A percentile compares a stretch with the other conserved stretches of the same genome.
Conservation (phyloP, 37 sponge, comb jelly and placozoan species). For the Diacarnus erythraeanus region DNA sequence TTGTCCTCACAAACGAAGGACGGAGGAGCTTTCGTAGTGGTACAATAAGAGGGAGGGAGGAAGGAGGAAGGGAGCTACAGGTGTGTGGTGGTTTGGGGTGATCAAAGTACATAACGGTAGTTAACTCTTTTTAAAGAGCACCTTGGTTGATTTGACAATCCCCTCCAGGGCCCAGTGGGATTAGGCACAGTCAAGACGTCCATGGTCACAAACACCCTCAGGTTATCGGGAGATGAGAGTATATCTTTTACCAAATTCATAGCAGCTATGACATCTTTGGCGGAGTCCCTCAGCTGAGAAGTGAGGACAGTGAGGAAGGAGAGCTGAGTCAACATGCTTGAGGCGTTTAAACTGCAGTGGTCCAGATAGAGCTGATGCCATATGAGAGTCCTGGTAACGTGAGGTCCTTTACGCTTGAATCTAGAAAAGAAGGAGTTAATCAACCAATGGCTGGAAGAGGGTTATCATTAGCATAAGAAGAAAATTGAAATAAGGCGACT, state of each 20-base stretch:
- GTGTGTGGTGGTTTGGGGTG: too few relatives aligned
- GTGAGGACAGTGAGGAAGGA: constrained; percentile 43
- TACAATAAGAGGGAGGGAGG: constrained; percentile 8
- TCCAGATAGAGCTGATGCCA: constrained; percentile 2
- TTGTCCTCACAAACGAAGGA: not conserved
- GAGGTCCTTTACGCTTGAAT: constrained; percentile 40
- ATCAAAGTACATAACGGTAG: too few relatives aligned
- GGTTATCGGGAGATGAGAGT: constrained; percentile 38
- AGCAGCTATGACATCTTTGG: constrained; percentile 43
- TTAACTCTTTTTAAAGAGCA: not conserved
- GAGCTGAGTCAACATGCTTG: constrained; percentile 63
- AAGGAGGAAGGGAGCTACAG: constrained; percentile 7
- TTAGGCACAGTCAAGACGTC: constrained; percentile 24
- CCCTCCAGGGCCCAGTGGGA: constrained; percentile 35
- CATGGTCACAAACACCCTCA: constrained; percentile 51
- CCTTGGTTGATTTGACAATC: constrained; percentile 14
- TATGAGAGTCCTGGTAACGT: constrained; percentile 20
- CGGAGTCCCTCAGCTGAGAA: constrained; percentile 22
- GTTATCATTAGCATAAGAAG: too few relatives aligned
- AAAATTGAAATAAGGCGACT: too few relatives aligned
- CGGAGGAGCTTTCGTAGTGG: constrained; percentile 10
- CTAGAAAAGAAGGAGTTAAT: not conserved
- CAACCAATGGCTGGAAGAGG: too few relatives aligned
- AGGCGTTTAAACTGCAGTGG: constrained; percentile 33
- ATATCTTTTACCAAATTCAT: constrained; percentile 29